Conservation (phyloP, 2,888 invertebrate genomes). For the Hermaeophaga mercurialis region DNA sequence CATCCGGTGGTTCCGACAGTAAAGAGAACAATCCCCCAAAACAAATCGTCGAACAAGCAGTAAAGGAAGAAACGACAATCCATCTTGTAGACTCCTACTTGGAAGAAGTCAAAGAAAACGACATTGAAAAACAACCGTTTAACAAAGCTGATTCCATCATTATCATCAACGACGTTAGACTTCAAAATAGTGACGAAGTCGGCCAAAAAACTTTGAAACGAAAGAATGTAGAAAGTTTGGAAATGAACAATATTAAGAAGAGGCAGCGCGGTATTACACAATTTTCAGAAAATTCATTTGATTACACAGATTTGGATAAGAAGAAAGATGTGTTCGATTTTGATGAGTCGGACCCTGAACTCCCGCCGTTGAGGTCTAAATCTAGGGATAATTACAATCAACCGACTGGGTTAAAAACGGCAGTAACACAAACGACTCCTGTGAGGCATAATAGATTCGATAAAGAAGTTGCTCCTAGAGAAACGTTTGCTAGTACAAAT, state of each 20-base stretch:
- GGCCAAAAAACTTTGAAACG: not conserved
- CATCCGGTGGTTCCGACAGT: not conserved
- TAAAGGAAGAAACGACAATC: not conserved
- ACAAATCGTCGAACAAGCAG: not conserved
- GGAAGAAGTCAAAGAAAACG: not conserved
- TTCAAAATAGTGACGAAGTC: not conserved
- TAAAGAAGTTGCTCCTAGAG: not conserved
- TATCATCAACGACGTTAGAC: conserved; percentile 17
- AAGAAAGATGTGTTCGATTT: conserved; percentile 35
- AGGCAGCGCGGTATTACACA: not conserved
- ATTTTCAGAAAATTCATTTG: too few relatives aligned
- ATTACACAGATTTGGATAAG: conserved; percentile 9
- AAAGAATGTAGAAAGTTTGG: not conserved
- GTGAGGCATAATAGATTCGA: too few relatives aligned
- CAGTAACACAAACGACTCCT: not conserved
- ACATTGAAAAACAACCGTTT: not conserved
- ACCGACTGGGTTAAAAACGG: not conserved
- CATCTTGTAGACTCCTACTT: conserved; percentile 12
- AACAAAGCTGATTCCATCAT: conserved; percentile 2
- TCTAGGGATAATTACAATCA: not conserved
- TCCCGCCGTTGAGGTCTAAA: conserved; percentile 18
- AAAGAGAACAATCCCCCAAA: conserved; percentile 8
- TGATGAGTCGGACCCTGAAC: conserved; percentile 31
- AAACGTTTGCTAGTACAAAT: too few relatives aligned
- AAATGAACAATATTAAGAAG: not conserved